phyloP scores from a whole-genome alignment of 2,113 vertebrate genomes.

The Aramus guarauna region DNA sequence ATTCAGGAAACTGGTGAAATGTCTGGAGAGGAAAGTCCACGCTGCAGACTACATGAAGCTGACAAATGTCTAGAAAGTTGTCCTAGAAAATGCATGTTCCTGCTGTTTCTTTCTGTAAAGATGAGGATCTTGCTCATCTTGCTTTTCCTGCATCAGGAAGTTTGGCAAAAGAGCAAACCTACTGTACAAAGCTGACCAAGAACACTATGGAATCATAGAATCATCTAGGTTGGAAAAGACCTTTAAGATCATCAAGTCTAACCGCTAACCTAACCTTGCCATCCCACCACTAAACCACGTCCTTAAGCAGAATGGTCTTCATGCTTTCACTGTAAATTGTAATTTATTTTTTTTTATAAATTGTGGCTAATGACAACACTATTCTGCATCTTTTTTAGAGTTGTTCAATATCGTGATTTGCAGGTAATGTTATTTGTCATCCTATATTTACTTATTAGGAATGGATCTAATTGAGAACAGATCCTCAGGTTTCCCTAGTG shows the following conservation, averaged over 20 bases:
- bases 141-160: not conserved
- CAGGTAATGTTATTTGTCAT: not conserved
- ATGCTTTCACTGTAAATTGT: not conserved
- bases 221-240: too few relatives aligned
- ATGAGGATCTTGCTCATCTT: not conserved
- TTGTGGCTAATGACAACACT: not conserved
- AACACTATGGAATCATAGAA: not conserved
- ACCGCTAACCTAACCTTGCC: too few relatives aligned
- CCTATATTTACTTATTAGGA: not conserved
- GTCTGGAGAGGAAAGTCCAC: not conserved
- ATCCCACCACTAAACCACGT: too few relatives aligned
- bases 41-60: accelerated
- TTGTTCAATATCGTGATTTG: not conserved
- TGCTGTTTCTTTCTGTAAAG: not conserved
- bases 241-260: too few relatives aligned
- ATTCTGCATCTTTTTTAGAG: not conserved
- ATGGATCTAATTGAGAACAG: not conserved
- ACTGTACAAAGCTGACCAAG: not conserved
- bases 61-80: not conserved
- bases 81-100: not conserved
- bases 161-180: not conserved
- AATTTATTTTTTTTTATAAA: not conserved
- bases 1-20: not conserved
- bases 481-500: not conserved
- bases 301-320: too few relatives aligned